Evolutionary conservation across 2,797 vertebrate genomes (phyloP), one percentile per base, ranked within the genome.

Genomic region (Arrhamphus sclerolepis): DNA sequence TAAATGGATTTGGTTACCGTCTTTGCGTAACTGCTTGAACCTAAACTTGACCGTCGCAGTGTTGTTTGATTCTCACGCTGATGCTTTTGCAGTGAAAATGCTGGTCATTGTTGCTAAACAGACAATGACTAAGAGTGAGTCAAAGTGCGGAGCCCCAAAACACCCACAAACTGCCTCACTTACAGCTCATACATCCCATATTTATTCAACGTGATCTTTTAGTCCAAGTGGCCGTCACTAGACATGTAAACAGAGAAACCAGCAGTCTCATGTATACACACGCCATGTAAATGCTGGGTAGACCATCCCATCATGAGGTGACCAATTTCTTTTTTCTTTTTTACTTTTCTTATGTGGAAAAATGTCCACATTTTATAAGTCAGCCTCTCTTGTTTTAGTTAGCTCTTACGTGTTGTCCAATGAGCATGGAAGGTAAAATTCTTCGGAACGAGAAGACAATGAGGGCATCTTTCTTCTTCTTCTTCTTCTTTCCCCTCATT

Each of bases 151-250:
- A 38, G 7, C 39, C 29, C 20, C 31, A 5, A 58, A 66, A 54
- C 39, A 55, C 52, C 46, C 66, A 54, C 72, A 70, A 40, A 61
- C 38, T 26, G 14, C 17, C 34, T 43, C 50, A 10, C 9, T 47
- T 46, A n/a, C 31, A 51, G 52, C 29, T 61, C 34, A 46, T 58
- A 58, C 56, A 62, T 62, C 51, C 55, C 7, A 28, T 52, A 41
- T 75, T 61, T 71, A 64, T 75, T 62, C 16, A 64, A 44, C 18
- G 8, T 40, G 26, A 47, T 52, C 49, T 67, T 62, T 53, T 1
- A 24, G 46, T 34, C 47, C 13, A 9, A 20, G 21, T 53, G 43
- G 56, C 51, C 43, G 50, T 66, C 42, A 41, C 66, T 40, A 46
- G 41, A 62, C 48, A 57, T 60, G 62, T 66, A 61, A 72, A 75